Base-by-base conservation (phyloP, 2,797 vertebrate genomes). In the Megaceryle alcyon region DNA sequence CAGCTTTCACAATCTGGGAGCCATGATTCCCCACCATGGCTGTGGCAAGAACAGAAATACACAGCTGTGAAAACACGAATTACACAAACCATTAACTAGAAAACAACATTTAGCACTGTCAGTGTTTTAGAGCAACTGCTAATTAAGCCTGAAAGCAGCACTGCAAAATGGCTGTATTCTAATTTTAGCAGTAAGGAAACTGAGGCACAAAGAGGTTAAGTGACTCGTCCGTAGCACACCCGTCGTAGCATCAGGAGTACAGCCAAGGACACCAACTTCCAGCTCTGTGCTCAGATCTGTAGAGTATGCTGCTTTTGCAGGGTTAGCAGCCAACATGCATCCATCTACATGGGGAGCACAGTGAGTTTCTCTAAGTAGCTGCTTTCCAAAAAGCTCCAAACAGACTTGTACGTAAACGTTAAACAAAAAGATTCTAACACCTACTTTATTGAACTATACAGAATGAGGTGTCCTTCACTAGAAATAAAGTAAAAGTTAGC, bases 401-500 rank as follows among this genome's bases (percentile, higher is more conserved):
- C 75, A 86, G 70, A 82, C 73, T 92, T 73, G 31, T 29, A 65
- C 63, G 61, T 43, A 60, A 79, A 49, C 60, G 51, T 31, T 41
- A 75, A 68, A 65, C 83, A 86, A 86, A 86, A 57, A 68, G 22
- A 20, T 25, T 90, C 78, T 63, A 77, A 46, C 91, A 97, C 94
- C 92, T 95, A 96, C 92, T 96, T 86, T 39, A 95, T 69, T 28
- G 91, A 92, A 43, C 80, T 94, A 91, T 7, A 92, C 70, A 94
- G 4, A 15, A 94, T 26, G 46, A 96, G 79, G 41, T 86, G 82
- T 92, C 85, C 87, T 94, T 79, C 91, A 44, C 91, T 95, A 82
- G 89, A 92, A 96, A 92, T 33, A 88, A 95, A 96, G 68, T 76
- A 86, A 43, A 96, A 95, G 63, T 82, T 82, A 91, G 88, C 79